phyloP scores from a whole-genome alignment of 2,888 invertebrate species.

The Ypsolopha scabrella region DNA sequence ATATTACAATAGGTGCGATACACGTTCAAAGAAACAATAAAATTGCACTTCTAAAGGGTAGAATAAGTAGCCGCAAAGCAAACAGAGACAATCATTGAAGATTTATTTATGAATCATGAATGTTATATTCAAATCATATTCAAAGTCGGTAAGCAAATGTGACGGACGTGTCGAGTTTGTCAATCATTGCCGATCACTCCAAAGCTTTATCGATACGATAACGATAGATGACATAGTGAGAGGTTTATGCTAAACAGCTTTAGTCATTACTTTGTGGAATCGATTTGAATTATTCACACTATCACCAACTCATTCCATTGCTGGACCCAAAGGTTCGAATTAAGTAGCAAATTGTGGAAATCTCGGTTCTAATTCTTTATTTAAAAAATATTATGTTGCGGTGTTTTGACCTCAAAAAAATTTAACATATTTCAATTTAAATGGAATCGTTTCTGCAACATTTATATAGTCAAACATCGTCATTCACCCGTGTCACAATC shows the following conservation, averaged over 20 bases:
- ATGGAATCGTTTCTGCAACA: too few relatives aligned
- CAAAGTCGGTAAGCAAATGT: not conserved
- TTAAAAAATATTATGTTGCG: not conserved
- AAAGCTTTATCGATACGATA: not conserved
- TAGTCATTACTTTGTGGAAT: not conserved
- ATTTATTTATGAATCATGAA: conserved; percentile 1
- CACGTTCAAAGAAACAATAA: too few relatives aligned
- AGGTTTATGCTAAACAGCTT: not conserved
- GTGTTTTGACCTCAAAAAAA: not conserved
- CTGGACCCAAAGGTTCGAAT: not conserved
- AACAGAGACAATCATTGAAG: not conserved
- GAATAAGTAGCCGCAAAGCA: not conserved
- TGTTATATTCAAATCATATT: not conserved
- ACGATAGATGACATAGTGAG: not conserved
- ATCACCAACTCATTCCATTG: not conserved
- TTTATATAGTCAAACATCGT: not conserved
- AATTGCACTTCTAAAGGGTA: not conserved
- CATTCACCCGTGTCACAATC: not conserved
- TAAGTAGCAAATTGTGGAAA: not conserved
- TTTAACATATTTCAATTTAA: not conserved
- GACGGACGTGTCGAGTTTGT: not conserved
- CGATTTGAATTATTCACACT: not conserved
- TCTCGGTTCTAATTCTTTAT: not conserved
- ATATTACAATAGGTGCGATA: too few relatives aligned
- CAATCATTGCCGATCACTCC: not conserved